phyloP scores from a whole-genome alignment of 1,140 invertebrate genomes.

The Centruroides vittatus region DNA sequence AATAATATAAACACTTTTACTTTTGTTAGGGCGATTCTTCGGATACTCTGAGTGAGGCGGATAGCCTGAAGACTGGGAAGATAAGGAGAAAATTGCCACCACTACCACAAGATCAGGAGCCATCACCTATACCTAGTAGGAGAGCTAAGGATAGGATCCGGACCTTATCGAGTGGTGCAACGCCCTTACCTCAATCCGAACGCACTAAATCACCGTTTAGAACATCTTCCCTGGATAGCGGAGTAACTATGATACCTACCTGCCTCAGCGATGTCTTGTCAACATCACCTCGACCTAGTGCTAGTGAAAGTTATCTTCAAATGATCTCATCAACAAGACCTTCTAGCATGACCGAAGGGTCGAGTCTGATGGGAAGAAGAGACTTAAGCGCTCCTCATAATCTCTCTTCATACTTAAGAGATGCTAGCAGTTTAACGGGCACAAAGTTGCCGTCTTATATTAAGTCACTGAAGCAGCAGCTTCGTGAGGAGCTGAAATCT shows the following conservation, averaged over 20 bases:
- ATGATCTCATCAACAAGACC: constrained; percentile 16
- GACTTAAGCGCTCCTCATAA: constrained; percentile 24
- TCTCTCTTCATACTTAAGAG: constrained; percentile 18
- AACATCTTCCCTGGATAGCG: constrained; percentile 30
- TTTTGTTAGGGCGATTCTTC: constrained; percentile 30
- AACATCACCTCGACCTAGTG: constrained; percentile 26
- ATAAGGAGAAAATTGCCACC: constrained; percentile 41
- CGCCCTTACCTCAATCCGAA: constrained; percentile 19
- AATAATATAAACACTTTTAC: too few species aligned
- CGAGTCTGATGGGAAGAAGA: constrained; percentile 34
- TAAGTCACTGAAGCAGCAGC: constrained; percentile 36
- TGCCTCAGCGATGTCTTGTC: background rate
- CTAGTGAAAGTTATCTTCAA: constrained; percentile 35
- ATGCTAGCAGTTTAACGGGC: background rate
- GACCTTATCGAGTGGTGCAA: constrained; percentile 14
- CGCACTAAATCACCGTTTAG: constrained; percentile 22
- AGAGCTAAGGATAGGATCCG: constrained; percentile 26
- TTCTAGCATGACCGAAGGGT: constrained; percentile 21
- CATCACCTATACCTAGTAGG: constrained; percentile 32
- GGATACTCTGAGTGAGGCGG: constrained; percentile 37
- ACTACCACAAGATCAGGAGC: constrained; percentile 42
- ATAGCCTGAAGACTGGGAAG: constrained; percentile 37
- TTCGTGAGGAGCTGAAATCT: constrained; percentile 38
- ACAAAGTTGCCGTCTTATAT: constrained; percentile 31
- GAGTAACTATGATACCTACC: background rate